Conservation (phyloP, 2,888 invertebrate genomes). For the Aleiodes leptofemur region DNA sequence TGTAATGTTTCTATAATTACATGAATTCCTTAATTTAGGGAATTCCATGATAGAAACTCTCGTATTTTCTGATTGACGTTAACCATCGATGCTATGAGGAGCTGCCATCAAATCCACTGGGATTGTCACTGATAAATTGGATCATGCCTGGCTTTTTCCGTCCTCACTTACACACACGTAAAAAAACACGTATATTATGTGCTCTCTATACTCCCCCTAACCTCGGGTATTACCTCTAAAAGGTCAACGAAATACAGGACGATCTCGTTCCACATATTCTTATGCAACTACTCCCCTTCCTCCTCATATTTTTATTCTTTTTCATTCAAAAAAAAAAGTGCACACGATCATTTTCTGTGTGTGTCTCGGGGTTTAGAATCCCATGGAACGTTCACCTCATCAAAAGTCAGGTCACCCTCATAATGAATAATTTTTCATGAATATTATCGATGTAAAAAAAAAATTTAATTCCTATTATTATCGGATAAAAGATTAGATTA, state of each 20-base stretch:
- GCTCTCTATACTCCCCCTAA: conserved; percentile 23
- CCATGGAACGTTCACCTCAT: not conserved
- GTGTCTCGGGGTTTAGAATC: not conserved
- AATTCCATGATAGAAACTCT: too few relatives aligned
- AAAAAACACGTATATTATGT: conserved; percentile 18
- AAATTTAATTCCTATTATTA: too few relatives aligned
- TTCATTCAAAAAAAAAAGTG: not conserved
- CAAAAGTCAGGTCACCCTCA: not conserved
- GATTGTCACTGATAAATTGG: conserved; percentile 28
- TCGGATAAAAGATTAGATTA: too few relatives aligned
- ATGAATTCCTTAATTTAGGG: too few relatives aligned
- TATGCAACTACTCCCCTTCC: conserved; percentile 24
- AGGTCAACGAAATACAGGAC: conserved; percentile 34
- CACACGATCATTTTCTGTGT: conserved; percentile 8
- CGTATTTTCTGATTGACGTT: not conserved
- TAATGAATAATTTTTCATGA: not conserved
- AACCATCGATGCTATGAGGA: not conserved
- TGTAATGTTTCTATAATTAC: too few relatives aligned
- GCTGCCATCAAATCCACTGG: not conserved
- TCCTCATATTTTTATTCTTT: not conserved
- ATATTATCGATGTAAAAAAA: too few relatives aligned
- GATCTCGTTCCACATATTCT: conserved; percentile 27
- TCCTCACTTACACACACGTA: not conserved
- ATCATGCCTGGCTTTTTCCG: conserved; percentile 2
- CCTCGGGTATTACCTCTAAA: conserved; percentile 22